Base-by-base conservation (phyloP, 2,888 invertebrate species). In the Andrena camellia region DNA sequence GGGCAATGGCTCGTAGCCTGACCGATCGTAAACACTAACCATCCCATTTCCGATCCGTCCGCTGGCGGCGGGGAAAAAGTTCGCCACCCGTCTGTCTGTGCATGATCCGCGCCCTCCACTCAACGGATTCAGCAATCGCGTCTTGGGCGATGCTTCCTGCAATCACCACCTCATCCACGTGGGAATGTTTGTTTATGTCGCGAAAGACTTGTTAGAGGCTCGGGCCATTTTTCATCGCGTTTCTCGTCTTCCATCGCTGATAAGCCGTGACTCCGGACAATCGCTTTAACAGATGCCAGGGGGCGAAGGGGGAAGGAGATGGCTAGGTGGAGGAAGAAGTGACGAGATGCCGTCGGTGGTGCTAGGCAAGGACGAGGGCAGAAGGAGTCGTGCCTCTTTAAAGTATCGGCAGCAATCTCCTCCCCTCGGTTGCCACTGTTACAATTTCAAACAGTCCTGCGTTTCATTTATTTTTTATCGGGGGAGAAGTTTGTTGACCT, bases 401-500 rank as follows among this genome's bases (percentile, higher is more conserved):
- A 88, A 88, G 81, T 85, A 89, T 88, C 88, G 86, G 85, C 85
- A 84, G 86, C 80, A 80, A 89, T 90, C 88, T 88, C 81, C 76
- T 77, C 76, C 63, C 60, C 62, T 42, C 75, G 81, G 88, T 89
- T 85, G 88, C 90, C 88, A 87, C 89, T 90, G 90, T 90, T 90
- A 90, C 90, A 90, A 90, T 90, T 90, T 90, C 90, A 89, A 90
- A 90, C 90, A 90, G 90, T 86, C 88, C 88, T 85, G 86, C 84
- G 89, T 88, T 86, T 89, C 88, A 88, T 90, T 89, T 90, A 85
- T 90, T 91, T 90, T 90, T 89, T 88, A 90, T 90, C 90, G 89
- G 88, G 42, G 87, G 86, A 91, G 90, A 91, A 90, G 90, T 90
- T 90, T 90, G 91, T 90, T 90, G 90, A 90, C 91, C 90, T 90